Evolutionary conservation across 1,140 invertebrate genomes (phyloP), one percentile per base, ranked within the genome.

Genomic region (Drosophila bocki): DNA sequence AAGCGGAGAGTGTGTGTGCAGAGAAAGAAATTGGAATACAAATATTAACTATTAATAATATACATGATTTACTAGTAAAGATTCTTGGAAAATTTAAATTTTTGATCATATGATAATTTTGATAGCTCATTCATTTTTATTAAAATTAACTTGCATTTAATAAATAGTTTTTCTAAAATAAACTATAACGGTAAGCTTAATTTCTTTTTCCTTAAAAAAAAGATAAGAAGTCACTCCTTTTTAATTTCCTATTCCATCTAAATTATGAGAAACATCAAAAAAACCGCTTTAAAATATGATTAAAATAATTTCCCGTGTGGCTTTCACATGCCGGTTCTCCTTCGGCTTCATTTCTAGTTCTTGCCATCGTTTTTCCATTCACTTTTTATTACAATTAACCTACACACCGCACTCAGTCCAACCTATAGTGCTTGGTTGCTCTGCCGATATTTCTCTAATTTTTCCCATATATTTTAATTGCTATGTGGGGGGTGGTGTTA

Each of bases 251-350:
- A 29, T 29, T 29, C 26, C 4, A 29, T 29, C 22, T 22, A 22
- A 22, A 22, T 22, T 22, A 15, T 15, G 4, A 15, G 3, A 22
- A 8, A 3, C 12, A 26, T 0, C 19, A 13, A 26, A 48, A 48
- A 48, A 29, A 7, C 0, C 4, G 0, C 17, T 51, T 7, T 4
- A 13, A 22, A 45, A 45, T 45, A 47, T 5, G 0, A 12, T 9
- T 19, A 8, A 37, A 61, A 19, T 37, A 22, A 22, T 39, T 54
- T 3, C 4, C 17, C 3, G 51, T 54, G 33, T 48, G 80, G 78
- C 82, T 85, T 85, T 85, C 82, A 80, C 76, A 61, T 53, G 75
- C 51, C 59, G 17, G 64, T 78, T 78, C 75, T 78, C 67, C 67
- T 72, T 72, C 67, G 22, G 53, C 45, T 61, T n/a, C 22, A 54